phyloP scores from a whole-genome alignment of 2,113 vertebrate genomes.

The Engystomops pustulosus region DNA sequence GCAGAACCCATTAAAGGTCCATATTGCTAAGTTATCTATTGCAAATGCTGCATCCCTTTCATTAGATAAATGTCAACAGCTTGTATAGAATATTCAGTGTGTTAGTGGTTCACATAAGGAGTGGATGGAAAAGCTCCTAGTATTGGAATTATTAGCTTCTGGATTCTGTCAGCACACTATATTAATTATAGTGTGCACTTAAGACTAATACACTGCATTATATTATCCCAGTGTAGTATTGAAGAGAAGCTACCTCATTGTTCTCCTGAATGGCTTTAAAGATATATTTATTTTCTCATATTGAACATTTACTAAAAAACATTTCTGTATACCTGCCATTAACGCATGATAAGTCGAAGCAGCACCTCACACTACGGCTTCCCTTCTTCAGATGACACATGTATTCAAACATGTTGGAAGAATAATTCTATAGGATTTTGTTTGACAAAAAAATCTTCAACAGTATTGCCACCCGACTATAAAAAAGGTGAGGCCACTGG shows the following conservation, averaged over 20 bases:
- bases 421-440: no score
- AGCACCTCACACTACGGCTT: no score
- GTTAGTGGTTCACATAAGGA: background rate
- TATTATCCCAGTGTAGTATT: background rate
- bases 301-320: no score
- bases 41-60: background rate
- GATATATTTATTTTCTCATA: no score
- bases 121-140: background rate
- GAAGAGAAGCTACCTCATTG: no score
- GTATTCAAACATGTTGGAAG: no score
- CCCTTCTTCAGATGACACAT: no score
- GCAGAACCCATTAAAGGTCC: background rate
- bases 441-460: no score
- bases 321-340: no score
- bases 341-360: no score
- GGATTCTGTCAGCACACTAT: background rate
- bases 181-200: background rate
- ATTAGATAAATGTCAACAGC: background rate
- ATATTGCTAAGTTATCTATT: background rate
- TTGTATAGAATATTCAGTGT: background rate
- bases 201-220: background rate
- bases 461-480: no score
- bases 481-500: background rate
- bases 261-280: no score
- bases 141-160: background rate